Conservation (phyloP, 2,113 vertebrate species). For the Anseranas semipalmata region DNA sequence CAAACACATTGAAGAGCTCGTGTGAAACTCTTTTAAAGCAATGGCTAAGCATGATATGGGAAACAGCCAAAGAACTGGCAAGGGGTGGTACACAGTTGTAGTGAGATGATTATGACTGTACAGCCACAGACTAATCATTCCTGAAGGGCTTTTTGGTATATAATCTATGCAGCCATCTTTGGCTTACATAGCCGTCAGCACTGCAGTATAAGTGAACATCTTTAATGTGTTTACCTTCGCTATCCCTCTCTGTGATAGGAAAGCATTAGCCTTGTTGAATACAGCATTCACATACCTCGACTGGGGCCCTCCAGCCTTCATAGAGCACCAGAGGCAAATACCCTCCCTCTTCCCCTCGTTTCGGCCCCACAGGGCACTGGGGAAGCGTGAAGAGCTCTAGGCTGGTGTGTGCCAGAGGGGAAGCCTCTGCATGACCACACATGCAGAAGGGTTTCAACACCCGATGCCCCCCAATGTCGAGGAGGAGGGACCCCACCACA, state of each 20-base stretch:
- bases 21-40: background rate
- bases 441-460: background rate
- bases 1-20: background rate
- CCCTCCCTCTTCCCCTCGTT: background rate
- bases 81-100: background rate
- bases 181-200: background rate
- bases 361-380: fast-evolving
- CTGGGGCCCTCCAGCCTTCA: background rate
- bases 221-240: background rate
- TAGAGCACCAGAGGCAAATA: background rate
- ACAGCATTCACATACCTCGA: fast-evolving
- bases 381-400: background rate
- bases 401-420: background rate
- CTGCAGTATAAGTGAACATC: background rate
- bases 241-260: background rate
- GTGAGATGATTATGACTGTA: background rate
- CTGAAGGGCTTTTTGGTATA: slow-evolving; percentile 25
- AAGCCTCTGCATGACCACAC: background rate
- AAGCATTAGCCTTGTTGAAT: background rate
- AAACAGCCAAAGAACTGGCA: background rate
- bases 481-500: background rate
- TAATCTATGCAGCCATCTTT: background rate
- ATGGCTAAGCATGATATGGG: background rate
- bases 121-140: background rate
- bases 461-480: fast-evolving